Conservation (phyloP, 2,113 vertebrate species). For the Glareola pratincola region DNA sequence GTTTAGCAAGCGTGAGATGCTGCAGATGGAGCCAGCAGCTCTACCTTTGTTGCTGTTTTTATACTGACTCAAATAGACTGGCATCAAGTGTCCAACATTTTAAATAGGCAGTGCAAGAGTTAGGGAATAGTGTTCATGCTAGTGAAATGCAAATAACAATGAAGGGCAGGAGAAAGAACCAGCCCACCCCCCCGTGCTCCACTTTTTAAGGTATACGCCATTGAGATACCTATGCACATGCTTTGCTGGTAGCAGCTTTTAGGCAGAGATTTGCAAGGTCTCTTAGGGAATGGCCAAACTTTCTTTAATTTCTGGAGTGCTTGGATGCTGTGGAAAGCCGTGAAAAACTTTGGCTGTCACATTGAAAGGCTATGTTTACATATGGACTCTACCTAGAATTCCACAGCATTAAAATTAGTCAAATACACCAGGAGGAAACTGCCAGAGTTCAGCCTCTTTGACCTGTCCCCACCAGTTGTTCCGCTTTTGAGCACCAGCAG, state of each 20-base stretch:
- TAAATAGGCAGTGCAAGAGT: background rate
- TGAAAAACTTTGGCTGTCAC: background rate
- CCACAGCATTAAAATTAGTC: background rate
- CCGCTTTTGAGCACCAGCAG: background rate
- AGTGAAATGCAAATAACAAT: background rate
- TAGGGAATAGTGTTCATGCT: background rate
- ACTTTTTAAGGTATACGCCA: background rate
- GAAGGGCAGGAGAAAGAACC: background rate
- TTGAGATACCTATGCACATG: background rate
- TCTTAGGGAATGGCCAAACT: background rate
- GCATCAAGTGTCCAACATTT: background rate
- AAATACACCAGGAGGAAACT: background rate
- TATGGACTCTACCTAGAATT: background rate
- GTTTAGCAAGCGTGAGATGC: background rate
- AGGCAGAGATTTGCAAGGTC: background rate
- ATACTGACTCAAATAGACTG: background rate
- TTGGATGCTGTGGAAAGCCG: background rate
- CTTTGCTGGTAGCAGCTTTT: background rate
- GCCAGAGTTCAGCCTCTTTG: background rate
- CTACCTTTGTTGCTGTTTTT: background rate
- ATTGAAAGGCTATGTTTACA: background rate
- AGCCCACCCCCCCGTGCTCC: accelerated
- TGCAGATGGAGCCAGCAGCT: background rate
- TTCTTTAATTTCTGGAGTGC: background rate
- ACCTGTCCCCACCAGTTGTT: background rate